Conservation (phyloP, 1,140 invertebrate genomes). For the Eubasilissa regina region DNA sequence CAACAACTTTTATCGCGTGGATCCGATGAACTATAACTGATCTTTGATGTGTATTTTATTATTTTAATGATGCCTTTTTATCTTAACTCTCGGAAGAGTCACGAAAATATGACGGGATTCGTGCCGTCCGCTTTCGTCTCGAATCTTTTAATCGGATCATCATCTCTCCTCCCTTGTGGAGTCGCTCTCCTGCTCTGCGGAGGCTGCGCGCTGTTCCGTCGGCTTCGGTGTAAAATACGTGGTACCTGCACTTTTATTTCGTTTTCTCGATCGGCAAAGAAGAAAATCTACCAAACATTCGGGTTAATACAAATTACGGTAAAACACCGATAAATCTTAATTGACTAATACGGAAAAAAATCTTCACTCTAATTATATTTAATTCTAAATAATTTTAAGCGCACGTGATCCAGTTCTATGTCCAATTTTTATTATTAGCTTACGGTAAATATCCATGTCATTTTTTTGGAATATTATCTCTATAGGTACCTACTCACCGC, state of each 20-base stretch:
- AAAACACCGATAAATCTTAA: not conserved
- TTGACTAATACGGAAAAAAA: not conserved
- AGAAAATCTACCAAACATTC: conserved; percentile 4
- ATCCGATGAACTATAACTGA: conserved; percentile 37
- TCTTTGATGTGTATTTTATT: conserved; percentile 45
- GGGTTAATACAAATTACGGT: not conserved
- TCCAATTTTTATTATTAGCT: too few relatives aligned
- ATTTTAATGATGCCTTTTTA: conserved; percentile 36
- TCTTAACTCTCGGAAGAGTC: conserved; percentile 26
- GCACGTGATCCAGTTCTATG: too few relatives aligned
- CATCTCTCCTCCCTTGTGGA: conserved; percentile 18
- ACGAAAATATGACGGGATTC: conserved; percentile 37
- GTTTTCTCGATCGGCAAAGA: not conserved
- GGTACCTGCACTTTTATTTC: not conserved
- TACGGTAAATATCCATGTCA: too few relatives aligned
- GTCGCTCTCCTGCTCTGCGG: not conserved
- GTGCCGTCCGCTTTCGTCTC: conserved; percentile 37
- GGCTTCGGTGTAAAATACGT: not conserved
- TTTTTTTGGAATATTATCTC: too few relatives aligned
- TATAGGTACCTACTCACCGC: too few relatives aligned
- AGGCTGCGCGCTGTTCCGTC: not conserved
- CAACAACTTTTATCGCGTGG: conserved; percentile 31
- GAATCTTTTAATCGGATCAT: conserved; percentile 6
- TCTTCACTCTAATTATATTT: not conserved
- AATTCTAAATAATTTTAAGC: too few relatives aligned